phyloP scores from a whole-genome alignment of 2,113 vertebrate species.

The Siniperca knerii region DNA sequence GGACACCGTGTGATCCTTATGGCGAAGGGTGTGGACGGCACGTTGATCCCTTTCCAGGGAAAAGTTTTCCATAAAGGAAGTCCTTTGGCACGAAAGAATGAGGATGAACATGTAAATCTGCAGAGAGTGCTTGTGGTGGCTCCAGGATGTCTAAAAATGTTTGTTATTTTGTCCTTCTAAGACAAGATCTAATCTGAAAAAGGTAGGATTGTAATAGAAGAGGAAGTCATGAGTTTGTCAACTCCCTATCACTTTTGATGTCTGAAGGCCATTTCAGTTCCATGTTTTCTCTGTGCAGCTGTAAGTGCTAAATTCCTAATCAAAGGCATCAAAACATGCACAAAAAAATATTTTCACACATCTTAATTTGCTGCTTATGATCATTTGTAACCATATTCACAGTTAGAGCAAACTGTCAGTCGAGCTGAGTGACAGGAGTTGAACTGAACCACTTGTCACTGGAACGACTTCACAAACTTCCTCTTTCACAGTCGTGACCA shows the following conservation, averaged over 20 bases:
- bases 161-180: constrained; percentile 57
- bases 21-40: constrained; percentile 57
- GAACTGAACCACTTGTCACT: constrained; percentile 47
- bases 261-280: constrained; percentile 35
- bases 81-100: constrained; percentile 58
- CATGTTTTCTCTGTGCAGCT: constrained; percentile 10
- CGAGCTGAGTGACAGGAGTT: constrained; percentile 33
- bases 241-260: constrained; percentile 41
- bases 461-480: constrained; percentile 50
- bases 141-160: constrained; percentile 47
- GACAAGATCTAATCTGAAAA: constrained; percentile 49
- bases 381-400: constrained; percentile 33
- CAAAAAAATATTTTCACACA: neutral
- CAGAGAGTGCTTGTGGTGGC: constrained; percentile 45
- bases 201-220: constrained; percentile 33
- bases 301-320: constrained; percentile 9
- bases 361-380: constrained; percentile 36
- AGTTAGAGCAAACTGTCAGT: constrained; percentile 17
- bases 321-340: constrained; percentile 5
- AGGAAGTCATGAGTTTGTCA: constrained; percentile 52
- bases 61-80: constrained; percentile 69
- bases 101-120: constrained; percentile 60
- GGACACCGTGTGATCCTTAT: constrained; percentile 51
- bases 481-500: constrained; percentile 52
- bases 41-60: constrained; percentile 59